phyloP scores from a whole-genome alignment of 1,140 invertebrate species.

The Hyles euphorbiae region DNA sequence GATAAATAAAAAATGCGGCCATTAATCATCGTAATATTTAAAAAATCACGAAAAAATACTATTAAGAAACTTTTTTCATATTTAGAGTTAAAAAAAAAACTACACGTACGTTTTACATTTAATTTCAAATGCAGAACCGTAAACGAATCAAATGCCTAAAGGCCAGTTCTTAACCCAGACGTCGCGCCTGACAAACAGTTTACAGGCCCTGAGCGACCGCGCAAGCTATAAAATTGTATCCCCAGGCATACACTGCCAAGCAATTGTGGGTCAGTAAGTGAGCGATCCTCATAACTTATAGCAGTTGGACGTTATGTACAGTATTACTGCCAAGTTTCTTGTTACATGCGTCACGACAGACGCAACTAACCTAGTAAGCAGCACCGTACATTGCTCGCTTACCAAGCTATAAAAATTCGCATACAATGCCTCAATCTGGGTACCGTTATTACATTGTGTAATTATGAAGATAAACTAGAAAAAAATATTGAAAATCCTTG shows the following conservation, averaged over 20 bases:
- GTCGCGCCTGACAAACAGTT: constrained; percentile 2
- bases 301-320: constrained; percentile 52
- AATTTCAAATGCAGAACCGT: neutral
- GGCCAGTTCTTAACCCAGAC: constrained; percentile 1
- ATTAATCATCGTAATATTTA: no score
- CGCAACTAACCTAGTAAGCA: constrained; percentile 19
- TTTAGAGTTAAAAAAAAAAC: no score
- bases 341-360: constrained; percentile 44
- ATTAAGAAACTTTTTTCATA: no score
- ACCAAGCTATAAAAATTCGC: no score
- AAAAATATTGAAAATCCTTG: no score
- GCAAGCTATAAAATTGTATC: constrained; percentile 1
- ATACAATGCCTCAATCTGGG: no score
- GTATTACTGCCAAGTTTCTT: constrained; percentile 58
- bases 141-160: neutral
- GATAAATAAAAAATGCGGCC: no score
- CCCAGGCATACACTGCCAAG: constrained; percentile 43
- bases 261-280: constrained; percentile 60
- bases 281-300: constrained; percentile 56
- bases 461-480: no score
- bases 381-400: no score
- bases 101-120: no score
- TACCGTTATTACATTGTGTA: no score
- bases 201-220: neutral
- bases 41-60: no score